A percentile compares a stretch with the other conserved stretches of the same genome.
phyloP scores from a whole-genome alignment of 2,113 vertebrate genomes.

The Corydoras maculifer region DNA sequence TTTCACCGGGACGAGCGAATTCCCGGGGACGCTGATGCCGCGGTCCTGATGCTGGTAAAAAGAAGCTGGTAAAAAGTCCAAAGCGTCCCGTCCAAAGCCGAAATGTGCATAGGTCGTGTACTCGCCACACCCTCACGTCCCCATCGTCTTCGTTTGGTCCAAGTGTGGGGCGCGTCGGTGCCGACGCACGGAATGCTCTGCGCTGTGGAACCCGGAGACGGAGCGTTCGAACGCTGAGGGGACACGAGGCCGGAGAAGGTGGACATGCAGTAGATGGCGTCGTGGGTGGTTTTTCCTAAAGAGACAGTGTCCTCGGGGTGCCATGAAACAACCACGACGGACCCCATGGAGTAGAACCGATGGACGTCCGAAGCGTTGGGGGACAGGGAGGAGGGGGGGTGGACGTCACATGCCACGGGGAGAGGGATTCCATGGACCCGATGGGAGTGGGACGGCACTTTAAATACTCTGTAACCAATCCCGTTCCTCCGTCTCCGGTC shows the following conservation, averaged over 20 bases:
- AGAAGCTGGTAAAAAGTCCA: slow-evolving; percentile 84
- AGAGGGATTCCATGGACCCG: too few relatives aligned
- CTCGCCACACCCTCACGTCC: slow-evolving; percentile 61
- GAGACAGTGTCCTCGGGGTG: slow-evolving; percentile 80
- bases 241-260: slow-evolving; percentile 88
- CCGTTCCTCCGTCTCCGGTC: too few relatives aligned
- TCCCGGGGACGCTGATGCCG: slow-evolving; percentile 83
- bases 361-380: too few relatives aligned
- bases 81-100: slow-evolving; percentile 66
- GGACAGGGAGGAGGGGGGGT: too few relatives aligned
- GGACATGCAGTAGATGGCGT: slow-evolving; percentile 96
- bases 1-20: slow-evolving; percentile 36
- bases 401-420: too few relatives aligned
- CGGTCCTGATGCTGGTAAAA: slow-evolving; percentile 90
- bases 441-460: too few relatives aligned
- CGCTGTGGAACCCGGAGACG: slow-evolving; percentile 78
- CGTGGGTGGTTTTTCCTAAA: slow-evolving; percentile 62
- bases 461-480: too few relatives aligned
- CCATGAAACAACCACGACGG: not conserved
- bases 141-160: slow-evolving; percentile 28
- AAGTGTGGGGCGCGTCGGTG: slow-evolving; percentile 52
- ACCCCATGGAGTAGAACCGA: too few relatives aligned
- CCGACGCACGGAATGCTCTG: slow-evolving; percentile 87
- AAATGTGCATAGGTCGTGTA: slow-evolving; percentile 95
- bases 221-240: slow-evolving; percentile 86